Evolutionary conservation across 1,140 invertebrate species (phyloP).

Genomic region (Hyphantria cunea): DNA sequence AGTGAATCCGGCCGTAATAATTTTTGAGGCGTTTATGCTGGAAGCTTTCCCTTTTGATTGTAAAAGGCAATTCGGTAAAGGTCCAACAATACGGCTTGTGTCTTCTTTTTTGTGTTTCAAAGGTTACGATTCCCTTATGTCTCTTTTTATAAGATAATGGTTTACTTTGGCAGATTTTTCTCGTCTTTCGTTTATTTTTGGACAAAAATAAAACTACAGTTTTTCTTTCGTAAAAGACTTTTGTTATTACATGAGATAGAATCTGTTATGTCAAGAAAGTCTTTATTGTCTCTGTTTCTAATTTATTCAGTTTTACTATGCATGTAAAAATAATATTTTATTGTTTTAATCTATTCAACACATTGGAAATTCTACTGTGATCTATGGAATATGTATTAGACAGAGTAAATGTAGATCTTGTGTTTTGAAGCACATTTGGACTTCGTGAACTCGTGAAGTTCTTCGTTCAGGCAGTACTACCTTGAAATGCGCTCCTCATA

Average conservation of each 20-base stretch:
- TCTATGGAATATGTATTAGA: too few relatives aligned
- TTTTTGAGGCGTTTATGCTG: conserved; percentile 44
- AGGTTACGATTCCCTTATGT: conserved; percentile 23
- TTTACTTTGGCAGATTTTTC: conserved; percentile 19
- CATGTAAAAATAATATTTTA: background rate
- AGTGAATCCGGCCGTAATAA: conserved; percentile 47
- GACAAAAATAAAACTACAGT: background rate
- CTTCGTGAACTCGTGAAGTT: too few relatives aligned
- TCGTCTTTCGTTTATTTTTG: conserved; percentile 2
- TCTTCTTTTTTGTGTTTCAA: conserved; percentile 15
- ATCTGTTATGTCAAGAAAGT: background rate
- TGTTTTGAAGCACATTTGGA: background rate
- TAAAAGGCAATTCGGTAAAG: conserved; percentile 30
- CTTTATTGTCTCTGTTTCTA: too few relatives aligned
- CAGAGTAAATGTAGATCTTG: too few relatives aligned
- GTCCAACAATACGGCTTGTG: conserved; percentile 17
- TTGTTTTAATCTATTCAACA: background rate
- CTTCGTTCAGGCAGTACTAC: too few relatives aligned
- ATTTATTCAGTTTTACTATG: too few relatives aligned
- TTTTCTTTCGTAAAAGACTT: background rate
- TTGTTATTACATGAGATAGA: background rate
- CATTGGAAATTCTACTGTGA: too few relatives aligned
- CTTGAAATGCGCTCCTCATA: too few relatives aligned
- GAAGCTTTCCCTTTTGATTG: conserved; percentile 35
- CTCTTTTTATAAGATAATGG: conserved; percentile 25